Conservation (phyloP, 2,888 invertebrate genomes). For the Venusia cambrica region DNA sequence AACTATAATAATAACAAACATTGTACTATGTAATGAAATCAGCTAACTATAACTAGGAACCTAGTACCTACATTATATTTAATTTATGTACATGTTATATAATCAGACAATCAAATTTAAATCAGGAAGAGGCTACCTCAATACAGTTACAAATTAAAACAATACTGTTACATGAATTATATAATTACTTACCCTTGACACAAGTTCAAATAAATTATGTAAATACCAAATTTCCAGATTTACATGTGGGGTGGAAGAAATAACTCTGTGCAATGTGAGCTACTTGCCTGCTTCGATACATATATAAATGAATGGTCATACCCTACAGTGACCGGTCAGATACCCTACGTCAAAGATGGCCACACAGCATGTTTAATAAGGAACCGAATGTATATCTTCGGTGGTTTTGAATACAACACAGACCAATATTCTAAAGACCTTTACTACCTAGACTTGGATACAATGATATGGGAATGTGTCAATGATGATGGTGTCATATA, state of each 20-base stretch:
- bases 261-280: conserved; percentile 89
- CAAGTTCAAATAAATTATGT: conserved; percentile 3
- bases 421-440: conserved; percentile 91
- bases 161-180: too few relatives aligned
- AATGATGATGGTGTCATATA: conserved; percentile 82
- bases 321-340: conserved; percentile 83
- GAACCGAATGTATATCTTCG: conserved; percentile 93
- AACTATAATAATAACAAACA: too few relatives aligned
- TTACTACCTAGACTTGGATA: conserved; percentile 87
- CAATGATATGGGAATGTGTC: conserved; percentile 86
- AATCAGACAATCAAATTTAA: too few relatives aligned
- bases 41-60: too few relatives aligned
- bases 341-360: conserved; percentile 93
- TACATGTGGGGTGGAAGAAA: conserved; percentile 97
- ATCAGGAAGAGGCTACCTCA: too few relatives aligned
- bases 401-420: conserved; percentile 93
- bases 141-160: too few relatives aligned
- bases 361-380: conserved; percentile 92
- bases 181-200: conserved; percentile 7
- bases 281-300: conserved; percentile 91
- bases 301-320: conserved; percentile 84
- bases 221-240: conserved; percentile 60
- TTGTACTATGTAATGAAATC: too few relatives aligned
- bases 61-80: too few relatives aligned
- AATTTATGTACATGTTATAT: too few relatives aligned